Evolutionary conservation across 2,888 invertebrate species (phyloP), one percentile per base, ranked within the genome.

Genomic region (Arge pagana): DNA sequence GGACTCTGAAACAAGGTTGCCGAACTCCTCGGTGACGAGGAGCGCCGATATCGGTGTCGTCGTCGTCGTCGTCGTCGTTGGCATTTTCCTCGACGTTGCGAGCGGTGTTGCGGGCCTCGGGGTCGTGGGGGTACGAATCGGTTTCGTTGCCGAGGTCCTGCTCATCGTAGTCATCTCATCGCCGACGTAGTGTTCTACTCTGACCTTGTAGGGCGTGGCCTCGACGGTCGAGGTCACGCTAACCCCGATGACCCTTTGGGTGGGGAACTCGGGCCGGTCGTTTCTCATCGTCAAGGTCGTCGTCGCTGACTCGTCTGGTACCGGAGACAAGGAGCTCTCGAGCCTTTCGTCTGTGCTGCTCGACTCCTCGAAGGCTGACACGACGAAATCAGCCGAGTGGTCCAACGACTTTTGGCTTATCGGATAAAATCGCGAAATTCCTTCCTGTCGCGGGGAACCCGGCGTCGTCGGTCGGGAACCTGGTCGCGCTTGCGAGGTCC

Each of bases 181-280:
- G 8, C 58, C 57, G 39, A 72, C 71, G 53, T 73, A 67, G 39
- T 76, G 73, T 50, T 76, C 74, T 5, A 76, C 72, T 23, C 73
- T 64, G 35, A 75, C 72, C 53, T 70, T 76, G 50, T 81, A 79
- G 49, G 83, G 79, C 2, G 80, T 83, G 4, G 84, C 79, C 48
- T 82, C 83, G 11, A 84, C 81, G 5, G 83, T 82, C 6, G 84
- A 84, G 4, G 83, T 83, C 50, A 84, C 82, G 65, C 84, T 79
- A 35, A 84, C 82, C 28, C 74, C 82, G 74, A 66, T 81, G 60
- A 66, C 71, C 57, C 77, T 74, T 52, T 58, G 58, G 54, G 58
- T 58, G 3, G 55, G 31, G 31, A 52, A 51, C 37, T 59, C 60
- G 13, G 33, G 8, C n/a, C n/a, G n/a, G n/a, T n/a, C n/a, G n/a